Conservation (phyloP, 2,113 vertebrate genomes). For the Strix aluco region DNA sequence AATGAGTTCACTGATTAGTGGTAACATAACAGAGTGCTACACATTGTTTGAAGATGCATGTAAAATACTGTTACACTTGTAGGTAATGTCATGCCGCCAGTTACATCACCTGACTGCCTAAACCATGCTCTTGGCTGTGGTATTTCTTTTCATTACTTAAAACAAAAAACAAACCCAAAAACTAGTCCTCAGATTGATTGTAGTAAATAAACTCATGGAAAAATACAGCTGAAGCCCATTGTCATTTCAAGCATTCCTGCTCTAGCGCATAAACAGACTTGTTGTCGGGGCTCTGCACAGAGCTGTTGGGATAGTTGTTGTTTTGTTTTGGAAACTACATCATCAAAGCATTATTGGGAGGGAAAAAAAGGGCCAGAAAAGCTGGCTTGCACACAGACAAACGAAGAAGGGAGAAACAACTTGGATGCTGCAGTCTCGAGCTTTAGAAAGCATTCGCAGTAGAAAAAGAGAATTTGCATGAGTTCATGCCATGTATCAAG, state of each 20-base stretch:
- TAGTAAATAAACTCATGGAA: neutral
- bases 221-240: neutral
- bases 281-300: neutral
- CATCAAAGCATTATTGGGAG: neutral
- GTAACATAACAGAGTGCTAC: fast-evolving
- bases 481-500: neutral
- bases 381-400: neutral
- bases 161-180: neutral
- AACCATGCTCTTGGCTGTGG: fast-evolving
- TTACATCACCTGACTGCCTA: neutral
- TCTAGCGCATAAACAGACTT: neutral
- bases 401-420: neutral
- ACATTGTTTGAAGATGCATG: fast-evolving
- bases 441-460: neutral
- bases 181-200: neutral
- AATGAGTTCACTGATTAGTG: neutral
- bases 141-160: neutral
- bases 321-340: neutral
- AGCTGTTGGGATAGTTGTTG: neutral
- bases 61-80: neutral
- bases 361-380: neutral
- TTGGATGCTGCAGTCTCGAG: neutral
- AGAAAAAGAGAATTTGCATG: neutral
- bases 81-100: neutral
- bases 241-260: neutral